Evolutionary conservation across 2,797 vertebrate genomes (phyloP).

Genomic region (Pseudochromis fuscus): DNA sequence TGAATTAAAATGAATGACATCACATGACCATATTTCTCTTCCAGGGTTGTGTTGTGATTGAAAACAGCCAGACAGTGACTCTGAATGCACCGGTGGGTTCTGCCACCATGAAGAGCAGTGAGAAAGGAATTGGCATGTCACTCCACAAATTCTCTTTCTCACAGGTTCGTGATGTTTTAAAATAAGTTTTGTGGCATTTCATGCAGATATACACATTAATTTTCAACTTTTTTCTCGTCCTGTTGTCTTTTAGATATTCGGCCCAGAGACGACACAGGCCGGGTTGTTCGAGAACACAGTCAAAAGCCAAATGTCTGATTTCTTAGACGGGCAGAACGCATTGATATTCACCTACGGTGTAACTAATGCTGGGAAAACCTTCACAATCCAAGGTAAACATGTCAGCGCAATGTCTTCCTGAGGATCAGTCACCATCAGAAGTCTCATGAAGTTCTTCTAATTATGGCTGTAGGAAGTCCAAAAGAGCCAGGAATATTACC

Average conservation of each 20-base stretch:
- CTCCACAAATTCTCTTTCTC: conserved; percentile 90
- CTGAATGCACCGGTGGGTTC: conserved; percentile 91
- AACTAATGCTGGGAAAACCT: conserved; percentile 95
- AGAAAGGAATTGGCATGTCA: conserved; percentile 88
- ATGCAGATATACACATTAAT: accelerated
- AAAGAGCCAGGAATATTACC: conserved; percentile 91
- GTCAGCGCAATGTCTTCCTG: no score
- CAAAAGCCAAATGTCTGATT: conserved; percentile 84
- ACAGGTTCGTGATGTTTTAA: conserved; percentile 73
- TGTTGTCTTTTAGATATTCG: conserved; percentile 85
- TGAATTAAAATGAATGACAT: no score
- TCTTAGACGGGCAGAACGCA: conserved; percentile 86
- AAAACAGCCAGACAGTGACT: conserved; percentile 83
- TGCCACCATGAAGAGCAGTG: conserved; percentile 88
- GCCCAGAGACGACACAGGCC: conserved; percentile 85
- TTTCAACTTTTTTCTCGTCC: not conserved
- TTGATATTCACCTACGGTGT: conserved; percentile 94
- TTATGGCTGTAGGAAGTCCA: conserved; percentile 79
- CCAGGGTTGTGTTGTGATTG: conserved; percentile 89
- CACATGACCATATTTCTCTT: no score
- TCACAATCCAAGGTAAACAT: conserved; percentile 90
- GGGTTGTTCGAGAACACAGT: conserved; percentile 89
- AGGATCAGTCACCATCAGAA: not conserved
- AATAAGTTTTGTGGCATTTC: not conserved
- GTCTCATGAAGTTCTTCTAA: not conserved